Base-by-base conservation (phyloP, 2,888 invertebrate species). In the Pachydiplax longipennis region DNA sequence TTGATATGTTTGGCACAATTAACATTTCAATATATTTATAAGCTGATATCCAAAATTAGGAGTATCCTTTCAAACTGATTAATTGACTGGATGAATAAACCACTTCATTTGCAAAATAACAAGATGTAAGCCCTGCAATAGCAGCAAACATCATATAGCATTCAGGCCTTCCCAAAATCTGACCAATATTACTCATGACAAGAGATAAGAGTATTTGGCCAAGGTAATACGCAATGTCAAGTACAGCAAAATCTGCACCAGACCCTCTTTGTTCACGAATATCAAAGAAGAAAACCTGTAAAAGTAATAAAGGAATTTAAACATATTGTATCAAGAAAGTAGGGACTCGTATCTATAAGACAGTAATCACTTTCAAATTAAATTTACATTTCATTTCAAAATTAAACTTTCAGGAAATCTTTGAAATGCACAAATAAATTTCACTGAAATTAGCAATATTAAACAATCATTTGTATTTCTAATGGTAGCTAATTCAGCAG, bases 221-320 rank as follows among this genome's bases (percentile, higher is more conserved):
- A 61, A 94, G 93, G 92, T 94, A 94, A 92, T 94, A 94, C 31
- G 94, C 94, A 82, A 93, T 93, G 92, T 95, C 94, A 58, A 95
- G 92, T 5, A 93, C 92, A 8, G 93, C 93, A 91, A 93, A 92
- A 90, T 93, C 93, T 40, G 92, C 92, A 10, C 93, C 93, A 48
- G 93, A 91, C 37, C 93, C 93, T 90, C 92, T 91, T 90, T 91
- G 90, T 31, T 40, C 80, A 44, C 90, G 91, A 2, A 91, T 92
- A 91, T 94, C 93, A 91, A 92, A 93, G 92, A 94, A 94, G 92
- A 92, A 94, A 12, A 93, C 91, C 94, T 94, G 93, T 31, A 92
- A 93, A 90, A 90, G 81, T 81, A 90, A 65, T 37, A 90, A 81
- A 90, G n/a, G 12, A 91, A 80, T 90, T 53, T 31, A 4, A 22